These are phyloP conservation scores for Eudasyphora cyanicolor DNA, from an alignment of 2,888 invertebrate genomes.

Conservation along the genomic window DNA sequence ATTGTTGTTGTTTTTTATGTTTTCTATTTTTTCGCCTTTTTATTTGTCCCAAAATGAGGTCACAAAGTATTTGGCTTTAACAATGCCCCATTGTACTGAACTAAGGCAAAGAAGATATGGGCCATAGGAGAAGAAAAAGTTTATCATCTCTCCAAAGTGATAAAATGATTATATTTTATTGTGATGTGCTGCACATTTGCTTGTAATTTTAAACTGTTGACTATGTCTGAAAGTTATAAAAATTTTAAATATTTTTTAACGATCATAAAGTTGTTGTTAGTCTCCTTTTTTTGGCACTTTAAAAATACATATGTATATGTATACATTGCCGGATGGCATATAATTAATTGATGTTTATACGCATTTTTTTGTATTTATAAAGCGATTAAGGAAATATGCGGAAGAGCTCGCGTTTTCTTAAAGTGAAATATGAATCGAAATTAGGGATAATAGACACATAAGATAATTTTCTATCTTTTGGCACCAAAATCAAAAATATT, in stretches of 20 bases:
- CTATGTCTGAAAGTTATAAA: not conserved
- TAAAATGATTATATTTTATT: slow-evolving; percentile 32
- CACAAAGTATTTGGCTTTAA: slow-evolving; percentile 43
- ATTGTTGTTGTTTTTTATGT: slow-evolving; percentile 10
- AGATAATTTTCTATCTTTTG: too few species aligned
- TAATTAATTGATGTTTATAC: too few species aligned
- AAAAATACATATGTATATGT: too few species aligned
- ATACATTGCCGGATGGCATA: too few species aligned
- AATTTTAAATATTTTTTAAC: not conserved
- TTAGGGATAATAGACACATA: too few species aligned
- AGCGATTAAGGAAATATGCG: too few species aligned
- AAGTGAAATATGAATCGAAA: too few species aligned
- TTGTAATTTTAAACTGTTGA: not conserved
- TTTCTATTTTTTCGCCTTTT: slow-evolving; percentile 9
- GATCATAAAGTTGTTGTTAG: not conserved
- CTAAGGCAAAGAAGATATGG: slow-evolving; percentile 23
- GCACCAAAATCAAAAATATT: too few species aligned
- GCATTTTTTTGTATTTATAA: too few species aligned
- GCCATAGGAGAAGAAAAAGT: slow-evolving; percentile 26
- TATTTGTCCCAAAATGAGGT: slow-evolving; percentile 35
- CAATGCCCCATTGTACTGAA: slow-evolving; percentile 41
- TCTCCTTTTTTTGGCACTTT: not conserved
- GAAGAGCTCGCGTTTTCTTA: too few species aligned
- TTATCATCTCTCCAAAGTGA: slow-evolving; percentile 29
- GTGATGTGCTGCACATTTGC: not conserved